Conservation (phyloP, 2,797 vertebrate genomes). For the Atherinosoma microstoma region DNA sequence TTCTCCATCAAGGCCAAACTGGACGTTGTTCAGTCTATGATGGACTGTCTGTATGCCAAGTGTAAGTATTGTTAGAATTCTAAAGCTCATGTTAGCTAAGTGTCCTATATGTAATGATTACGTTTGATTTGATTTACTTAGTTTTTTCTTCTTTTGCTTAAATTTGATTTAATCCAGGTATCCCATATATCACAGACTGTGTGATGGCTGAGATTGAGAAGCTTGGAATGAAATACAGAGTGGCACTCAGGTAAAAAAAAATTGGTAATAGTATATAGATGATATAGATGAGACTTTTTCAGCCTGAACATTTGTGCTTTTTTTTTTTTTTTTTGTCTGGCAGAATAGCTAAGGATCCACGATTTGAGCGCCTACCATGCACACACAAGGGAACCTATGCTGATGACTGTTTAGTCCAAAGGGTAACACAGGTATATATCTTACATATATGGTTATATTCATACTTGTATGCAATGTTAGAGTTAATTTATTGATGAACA, state of each 20-base stretch:
- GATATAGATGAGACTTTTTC: background rate
- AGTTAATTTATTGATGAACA: background rate
- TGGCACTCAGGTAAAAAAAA: constrained; percentile 88
- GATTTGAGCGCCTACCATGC: constrained; percentile 95
- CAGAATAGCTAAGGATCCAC: constrained; percentile 96
- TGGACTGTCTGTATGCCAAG: constrained; percentile 98
- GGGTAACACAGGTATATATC: constrained; percentile 92
- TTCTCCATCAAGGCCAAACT: constrained; percentile 99
- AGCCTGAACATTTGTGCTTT: background rate
- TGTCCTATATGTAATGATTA: background rate
- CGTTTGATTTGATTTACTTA: background rate
- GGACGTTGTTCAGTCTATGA: constrained; percentile 98
- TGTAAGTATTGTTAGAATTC: constrained; percentile 82
- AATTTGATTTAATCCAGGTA: constrained; percentile 83
- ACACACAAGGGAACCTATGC: constrained; percentile 96
- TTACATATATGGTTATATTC: background rate
- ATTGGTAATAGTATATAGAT: background rate
- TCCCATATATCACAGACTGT: constrained; percentile 98
- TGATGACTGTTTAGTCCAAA: constrained; percentile 97
- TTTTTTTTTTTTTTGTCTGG: constrained; percentile 9
- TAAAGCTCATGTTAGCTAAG: background rate
- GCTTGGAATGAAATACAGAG: constrained; percentile 96
- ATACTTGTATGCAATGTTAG: background rate
- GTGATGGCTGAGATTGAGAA: constrained; percentile 99
- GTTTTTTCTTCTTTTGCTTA: background rate